Evolutionary conservation across 2,797 vertebrate species (phyloP).

Genomic region (Enoplosus armatus): DNA sequence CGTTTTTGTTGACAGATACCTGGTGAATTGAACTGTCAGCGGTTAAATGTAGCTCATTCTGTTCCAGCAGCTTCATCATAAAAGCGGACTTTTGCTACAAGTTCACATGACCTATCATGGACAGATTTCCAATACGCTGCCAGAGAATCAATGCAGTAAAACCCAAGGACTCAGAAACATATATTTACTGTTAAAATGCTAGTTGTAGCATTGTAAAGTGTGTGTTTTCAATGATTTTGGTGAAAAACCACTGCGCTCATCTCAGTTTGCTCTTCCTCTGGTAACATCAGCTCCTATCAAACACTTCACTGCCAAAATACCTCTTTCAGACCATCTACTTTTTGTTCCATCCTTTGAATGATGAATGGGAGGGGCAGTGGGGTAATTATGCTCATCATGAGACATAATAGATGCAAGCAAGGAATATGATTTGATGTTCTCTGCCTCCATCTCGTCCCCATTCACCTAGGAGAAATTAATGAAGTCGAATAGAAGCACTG

Average conservation of each 20-base stretch:
- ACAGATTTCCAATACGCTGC: constrained; percentile 10
- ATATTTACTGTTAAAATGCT: not conserved
- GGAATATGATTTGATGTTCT: constrained; percentile 62
- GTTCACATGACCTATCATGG: constrained; percentile 18
- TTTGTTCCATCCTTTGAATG: constrained; percentile 29
- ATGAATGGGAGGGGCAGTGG: constrained; percentile 54
- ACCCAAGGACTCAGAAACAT: not conserved
- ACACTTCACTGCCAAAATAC: not conserved
- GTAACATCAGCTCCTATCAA: not conserved
- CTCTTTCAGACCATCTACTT: constrained; percentile 7
- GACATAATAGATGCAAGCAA: constrained; percentile 64
- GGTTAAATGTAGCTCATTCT: constrained; percentile 59
- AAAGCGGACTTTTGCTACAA: constrained; percentile 29
- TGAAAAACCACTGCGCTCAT: not conserved
- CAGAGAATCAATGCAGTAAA: not conserved
- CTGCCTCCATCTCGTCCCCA: constrained; percentile 59
- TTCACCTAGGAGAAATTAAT: constrained; percentile 76
- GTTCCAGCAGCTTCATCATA: constrained; percentile 41
- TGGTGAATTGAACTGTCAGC: constrained; percentile 64
- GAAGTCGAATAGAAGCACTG: constrained; percentile 66
- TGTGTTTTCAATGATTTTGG: not conserved
- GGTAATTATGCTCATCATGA: constrained; percentile 74
- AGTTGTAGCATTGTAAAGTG: not conserved
- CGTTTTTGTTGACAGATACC: constrained; percentile 55
- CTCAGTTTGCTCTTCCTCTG: not conserved